phyloP scores from a whole-genome alignment of 2,113 vertebrate genomes.

The Tyrannus savana region DNA sequence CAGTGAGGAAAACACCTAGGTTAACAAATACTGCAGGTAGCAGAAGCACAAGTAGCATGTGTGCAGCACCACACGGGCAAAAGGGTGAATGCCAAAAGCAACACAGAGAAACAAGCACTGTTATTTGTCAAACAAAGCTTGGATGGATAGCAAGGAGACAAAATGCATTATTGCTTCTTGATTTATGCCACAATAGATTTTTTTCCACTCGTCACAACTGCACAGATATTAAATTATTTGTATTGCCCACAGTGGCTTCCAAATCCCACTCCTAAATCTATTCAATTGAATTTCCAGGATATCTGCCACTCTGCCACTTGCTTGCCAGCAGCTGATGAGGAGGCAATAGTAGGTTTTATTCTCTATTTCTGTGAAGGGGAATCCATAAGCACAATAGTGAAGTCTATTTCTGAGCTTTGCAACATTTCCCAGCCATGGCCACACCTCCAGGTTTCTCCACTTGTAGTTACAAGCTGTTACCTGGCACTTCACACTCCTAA shows the following conservation, averaged over 20 bases:
- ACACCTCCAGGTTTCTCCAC: background rate
- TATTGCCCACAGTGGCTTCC: background rate
- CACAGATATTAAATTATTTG: background rate
- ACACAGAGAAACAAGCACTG: background rate
- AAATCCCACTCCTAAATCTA: background rate
- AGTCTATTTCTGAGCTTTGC: background rate
- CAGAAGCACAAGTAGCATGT: background rate
- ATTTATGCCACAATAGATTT: background rate
- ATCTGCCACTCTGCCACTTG: background rate
- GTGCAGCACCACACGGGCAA: background rate
- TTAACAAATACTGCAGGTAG: background rate
- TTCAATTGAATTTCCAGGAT: background rate
- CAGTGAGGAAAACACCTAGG: background rate
- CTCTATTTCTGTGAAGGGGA: background rate
- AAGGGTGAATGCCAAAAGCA: background rate
- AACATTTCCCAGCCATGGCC: background rate
- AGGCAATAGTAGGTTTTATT: background rate
- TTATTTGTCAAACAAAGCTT: conserved; percentile 12
- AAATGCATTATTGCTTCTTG: background rate
- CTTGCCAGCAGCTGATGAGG: background rate
- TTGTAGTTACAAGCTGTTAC: background rate
- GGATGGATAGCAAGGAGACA: background rate
- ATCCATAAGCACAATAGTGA: background rate
- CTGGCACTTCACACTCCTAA: background rate
- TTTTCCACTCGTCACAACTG: background rate